Conservation (phyloP, 2,113 vertebrate genomes). For the Galemys pyrenaicus region DNA sequence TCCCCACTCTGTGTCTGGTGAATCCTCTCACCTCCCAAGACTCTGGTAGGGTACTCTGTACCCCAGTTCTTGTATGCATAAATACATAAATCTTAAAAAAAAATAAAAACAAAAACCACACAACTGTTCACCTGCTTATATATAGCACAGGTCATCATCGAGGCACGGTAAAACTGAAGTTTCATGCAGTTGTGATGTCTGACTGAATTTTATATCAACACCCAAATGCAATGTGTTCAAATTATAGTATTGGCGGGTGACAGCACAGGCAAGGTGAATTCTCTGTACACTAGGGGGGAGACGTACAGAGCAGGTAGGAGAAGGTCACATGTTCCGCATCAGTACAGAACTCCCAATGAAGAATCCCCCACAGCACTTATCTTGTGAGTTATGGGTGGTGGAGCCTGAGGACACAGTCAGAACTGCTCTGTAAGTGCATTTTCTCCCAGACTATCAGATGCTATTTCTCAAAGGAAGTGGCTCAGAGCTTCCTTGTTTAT, state of each 20-base stretch:
- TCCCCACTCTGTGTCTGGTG: too few species aligned
- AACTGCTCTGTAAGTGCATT: neutral
- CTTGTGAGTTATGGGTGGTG: too few species aligned
- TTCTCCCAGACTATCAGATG: neutral
- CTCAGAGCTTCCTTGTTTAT: neutral
- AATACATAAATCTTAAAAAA: neutral
- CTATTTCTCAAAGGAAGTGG: conserved; percentile 56
- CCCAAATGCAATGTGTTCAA: neutral
- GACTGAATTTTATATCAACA: neutral
- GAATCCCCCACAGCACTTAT: neutral
- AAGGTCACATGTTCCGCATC: neutral
- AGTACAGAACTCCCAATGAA: neutral
- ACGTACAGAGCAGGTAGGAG: neutral
- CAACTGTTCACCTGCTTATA: neutral
- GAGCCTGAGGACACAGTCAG: neutral
- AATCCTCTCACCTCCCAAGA: too few species aligned
- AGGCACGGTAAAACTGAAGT: neutral
- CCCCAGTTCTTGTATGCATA: neutral
- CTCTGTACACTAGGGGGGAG: neutral
- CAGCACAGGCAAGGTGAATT: neutral
- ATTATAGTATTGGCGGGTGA: neutral
- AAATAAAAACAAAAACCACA: too few species aligned
- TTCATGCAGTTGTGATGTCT: neutral
- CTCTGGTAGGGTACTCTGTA: too few species aligned
- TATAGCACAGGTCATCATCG: neutral